phyloP scores from a whole-genome alignment of 2,888 invertebrate species.

The Chymomyza amoena region DNA sequence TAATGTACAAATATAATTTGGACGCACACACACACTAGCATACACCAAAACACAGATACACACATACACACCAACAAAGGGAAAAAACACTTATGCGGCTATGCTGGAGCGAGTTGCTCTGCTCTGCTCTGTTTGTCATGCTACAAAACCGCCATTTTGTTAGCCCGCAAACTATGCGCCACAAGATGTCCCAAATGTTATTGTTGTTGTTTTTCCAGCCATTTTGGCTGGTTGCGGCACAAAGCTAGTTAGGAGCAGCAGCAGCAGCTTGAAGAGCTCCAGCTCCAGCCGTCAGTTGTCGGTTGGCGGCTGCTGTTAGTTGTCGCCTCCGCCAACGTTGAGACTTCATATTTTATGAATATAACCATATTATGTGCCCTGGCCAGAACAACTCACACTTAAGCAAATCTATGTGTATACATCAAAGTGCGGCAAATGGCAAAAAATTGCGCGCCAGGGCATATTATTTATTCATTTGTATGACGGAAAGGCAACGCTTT shows the following conservation, averaged over 20 bases:
- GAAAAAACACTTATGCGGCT: constrained; percentile 69
- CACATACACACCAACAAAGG: not conserved
- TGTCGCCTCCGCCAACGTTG: constrained; percentile 29
- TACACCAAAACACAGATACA: too few species aligned
- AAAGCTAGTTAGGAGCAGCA: constrained; percentile 52
- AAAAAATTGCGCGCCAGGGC: not conserved
- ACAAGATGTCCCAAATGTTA: constrained; percentile 48
- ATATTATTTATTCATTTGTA: not conserved
- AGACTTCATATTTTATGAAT: constrained; percentile 67
- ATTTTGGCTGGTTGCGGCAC: constrained; percentile 29
- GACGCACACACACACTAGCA: constrained; percentile 47
- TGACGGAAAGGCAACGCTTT: not conserved
- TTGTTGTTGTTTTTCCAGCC: not conserved
- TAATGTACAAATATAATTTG: constrained; percentile 72
- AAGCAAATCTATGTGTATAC: not conserved
- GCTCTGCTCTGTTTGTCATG: constrained; percentile 10
- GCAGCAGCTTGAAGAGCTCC: not conserved
- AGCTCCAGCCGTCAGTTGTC: constrained; percentile 17
- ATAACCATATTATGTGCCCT: constrained; percentile 38
- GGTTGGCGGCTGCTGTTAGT: constrained; percentile 19
- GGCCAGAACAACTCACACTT: not conserved
- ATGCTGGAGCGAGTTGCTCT: constrained; percentile 21
- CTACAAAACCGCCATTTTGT: constrained; percentile 50
- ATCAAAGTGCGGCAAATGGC: not conserved
- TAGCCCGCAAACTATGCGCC: constrained; percentile 45